Percentiles rank a stretch among this genome's conserved stretches.
Conservation (phyloP, 2,113 vertebrate genomes). For the zebrafish (Danio rerio) region GRCz12tu NC_133182.1:45132501-45133000, state of each 20-base stretch:
- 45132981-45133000: no score
- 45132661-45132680: conserved; percentile 48
- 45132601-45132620: conserved; percentile 58
- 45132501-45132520: conserved; percentile 25
- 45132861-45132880: conserved; percentile 14
- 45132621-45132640: conserved; percentile 56
- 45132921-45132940: not conserved
- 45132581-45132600: conserved; percentile 53
- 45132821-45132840: conserved; percentile 39
- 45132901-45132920: not conserved
- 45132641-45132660: conserved; percentile 20
- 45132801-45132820: conserved; percentile 51
- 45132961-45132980: no score
- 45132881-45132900: not conserved
- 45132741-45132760: conserved; percentile 51
- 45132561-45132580: conserved; percentile 50
- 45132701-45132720: conserved; percentile 33
- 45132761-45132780: conserved; percentile 54
- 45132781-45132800: conserved; percentile 44
- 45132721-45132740: conserved; percentile 47
- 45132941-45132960: not conserved
- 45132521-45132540: conserved; percentile 47
- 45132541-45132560: conserved; percentile 34
- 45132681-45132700: conserved; percentile 54
- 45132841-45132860: not conserved